phyloP scores from a whole-genome alignment of 2,113 vertebrate genomes.

The Oceanodroma tethys region DNA sequence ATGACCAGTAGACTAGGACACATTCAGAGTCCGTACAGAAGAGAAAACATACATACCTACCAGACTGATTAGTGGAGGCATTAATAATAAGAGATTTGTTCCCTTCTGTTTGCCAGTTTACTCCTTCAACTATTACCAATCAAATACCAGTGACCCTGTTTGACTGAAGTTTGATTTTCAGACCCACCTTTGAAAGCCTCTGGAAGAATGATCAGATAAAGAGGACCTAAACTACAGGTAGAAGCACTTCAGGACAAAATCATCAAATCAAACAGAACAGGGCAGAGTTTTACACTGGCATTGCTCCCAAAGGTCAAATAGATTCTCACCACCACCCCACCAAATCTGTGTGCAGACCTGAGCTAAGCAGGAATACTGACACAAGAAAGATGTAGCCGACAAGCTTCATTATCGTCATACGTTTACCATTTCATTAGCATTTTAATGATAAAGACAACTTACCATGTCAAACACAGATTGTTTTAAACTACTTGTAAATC shows the following conservation, averaged over 20 bases:
- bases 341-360: conserved; percentile 60
- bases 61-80: not conserved
- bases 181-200: not conserved
- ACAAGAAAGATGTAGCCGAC: conserved; percentile 10
- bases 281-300: not conserved
- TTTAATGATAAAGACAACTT: conserved; percentile 61
- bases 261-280: not conserved
- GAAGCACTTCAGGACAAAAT: not conserved
- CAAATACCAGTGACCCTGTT: not conserved
- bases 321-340: conserved; percentile 28
- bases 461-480: conserved; percentile 49
- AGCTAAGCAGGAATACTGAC: not conserved
- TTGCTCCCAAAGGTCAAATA: conserved; percentile 13
- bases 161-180: not conserved
- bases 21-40: not conserved
- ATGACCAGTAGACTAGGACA: not conserved
- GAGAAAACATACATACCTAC: not conserved
- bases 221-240: not conserved
- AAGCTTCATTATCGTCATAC: conserved; percentile 62
- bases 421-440: conserved; percentile 75
- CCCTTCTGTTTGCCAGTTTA: not conserved
- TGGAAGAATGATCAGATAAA: not conserved
- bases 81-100: not conserved
- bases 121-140: not conserved
- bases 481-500: conserved; percentile 59